Evolutionary conservation across 2,888 invertebrate genomes (phyloP).

Genomic region (Argyresthia goedartella): DNA sequence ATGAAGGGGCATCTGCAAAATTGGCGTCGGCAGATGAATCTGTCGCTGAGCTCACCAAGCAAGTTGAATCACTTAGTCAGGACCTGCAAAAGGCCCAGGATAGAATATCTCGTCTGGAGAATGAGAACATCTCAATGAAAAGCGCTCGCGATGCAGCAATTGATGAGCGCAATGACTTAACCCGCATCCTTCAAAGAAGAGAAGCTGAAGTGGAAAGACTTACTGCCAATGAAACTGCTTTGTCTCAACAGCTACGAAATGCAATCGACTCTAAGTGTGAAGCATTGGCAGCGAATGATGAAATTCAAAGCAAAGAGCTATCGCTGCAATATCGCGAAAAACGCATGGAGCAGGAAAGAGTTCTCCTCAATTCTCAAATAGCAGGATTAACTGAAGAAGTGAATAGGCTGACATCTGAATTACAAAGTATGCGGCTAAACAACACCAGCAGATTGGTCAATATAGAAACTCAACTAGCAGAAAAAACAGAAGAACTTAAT

Average conservation of each 20-base stretch:
- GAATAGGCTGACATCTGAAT: conserved; percentile 81
- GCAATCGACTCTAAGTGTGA: conserved; percentile 88
- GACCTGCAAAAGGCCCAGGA: conserved; percentile 77
- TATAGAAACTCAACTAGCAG: conserved; percentile 81
- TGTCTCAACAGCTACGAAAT: conserved; percentile 80
- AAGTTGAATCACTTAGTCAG: conserved; percentile 71
- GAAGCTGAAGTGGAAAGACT: conserved; percentile 81
- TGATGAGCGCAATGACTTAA: conserved; percentile 82
- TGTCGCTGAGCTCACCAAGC: conserved; percentile 73
- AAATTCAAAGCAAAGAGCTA: conserved; percentile 84
- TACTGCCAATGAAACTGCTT: conserved; percentile 75
- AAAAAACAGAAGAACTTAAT: conserved; percentile 84
- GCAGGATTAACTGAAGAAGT: conserved; percentile 84
- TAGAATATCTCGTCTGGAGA: conserved; percentile 73
- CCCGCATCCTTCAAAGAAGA: conserved; percentile 78
- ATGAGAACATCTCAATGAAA: conserved; percentile 75
- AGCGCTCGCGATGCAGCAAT: conserved; percentile 78
- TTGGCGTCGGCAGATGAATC: conserved; percentile 73
- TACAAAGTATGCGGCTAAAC: conserved; percentile 82
- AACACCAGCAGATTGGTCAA: conserved; percentile 72
- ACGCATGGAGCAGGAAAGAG: conserved; percentile 85
- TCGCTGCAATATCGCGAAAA: conserved; percentile 86
- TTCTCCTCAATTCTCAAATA: conserved; percentile 82
- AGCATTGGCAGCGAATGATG: conserved; percentile 83
- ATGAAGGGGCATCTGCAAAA: conserved; percentile 74